Evolutionary conservation across 2,888 invertebrate genomes (phyloP), one percentile per base, ranked within the genome.

Genomic region (Agrotis segetum): DNA sequence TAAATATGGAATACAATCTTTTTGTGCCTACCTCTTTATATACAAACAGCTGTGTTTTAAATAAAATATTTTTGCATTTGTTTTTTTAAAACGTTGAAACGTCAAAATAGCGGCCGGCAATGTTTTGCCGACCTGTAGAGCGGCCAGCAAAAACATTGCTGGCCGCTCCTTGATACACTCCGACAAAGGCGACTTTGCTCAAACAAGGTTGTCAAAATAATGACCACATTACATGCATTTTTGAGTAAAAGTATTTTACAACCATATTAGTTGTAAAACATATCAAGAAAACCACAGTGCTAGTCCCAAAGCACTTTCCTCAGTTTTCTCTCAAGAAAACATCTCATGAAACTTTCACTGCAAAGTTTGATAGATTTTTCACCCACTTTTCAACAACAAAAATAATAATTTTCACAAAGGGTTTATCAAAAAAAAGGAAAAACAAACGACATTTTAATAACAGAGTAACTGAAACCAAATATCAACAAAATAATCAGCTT

Each of bases 391-490:
- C 11, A 53, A 50, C 56, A 40, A 2, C 16, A 2, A 40, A 24
- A 17, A 52, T 1, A 13, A 40, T 11, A 40, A 40, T 40, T 40
- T 11, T 11, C 9, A 1, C 40, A 40, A 40, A 11, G 40, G 1
- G 11, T 34, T 34, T 7, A 34, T 34, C 40, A 9, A 9, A 11
- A 9, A 40, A 40, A 40, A 44, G 59, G 21, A 4, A n/a, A n/a
- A 53, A 34, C 16, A 63, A 49, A 61, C n/a, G 21, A 4, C 0
- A 64, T 73, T 50, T 63, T 19, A 65, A 58, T 47, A 49, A 16
- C 24, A 17, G 19, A 47, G 17, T 59, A 61, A 68, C 61, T 52
- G 49, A 69, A 77, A 65, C n/a, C 61, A 53, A 68, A 73, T 62
- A 46, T 46, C 49, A 66, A 56, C 58, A 62, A 67, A 49, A 65